Evolutionary conservation across 2,888 invertebrate genomes (phyloP).

Genomic region (Pasiphila rectangulata): DNA sequence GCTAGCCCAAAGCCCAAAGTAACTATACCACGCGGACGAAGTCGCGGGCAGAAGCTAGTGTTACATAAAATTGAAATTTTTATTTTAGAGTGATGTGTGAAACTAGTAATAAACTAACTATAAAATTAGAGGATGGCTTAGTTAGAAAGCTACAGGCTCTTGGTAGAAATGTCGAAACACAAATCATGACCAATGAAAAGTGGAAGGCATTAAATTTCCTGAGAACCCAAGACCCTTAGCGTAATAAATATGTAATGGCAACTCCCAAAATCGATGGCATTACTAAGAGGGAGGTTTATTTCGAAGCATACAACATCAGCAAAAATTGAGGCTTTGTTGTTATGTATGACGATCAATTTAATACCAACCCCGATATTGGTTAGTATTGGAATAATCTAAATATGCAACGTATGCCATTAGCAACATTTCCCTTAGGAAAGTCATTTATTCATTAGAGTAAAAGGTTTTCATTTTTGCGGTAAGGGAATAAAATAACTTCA

Average conservation of each 20-base stretch:
- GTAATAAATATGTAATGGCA: slow-evolving; percentile 71
- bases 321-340: slow-evolving; percentile 29
- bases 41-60: too few species aligned
- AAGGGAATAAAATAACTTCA: background rate
- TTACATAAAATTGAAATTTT: too few species aligned
- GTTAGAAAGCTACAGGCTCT: slow-evolving; percentile 15
- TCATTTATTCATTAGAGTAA: slow-evolving; percentile 8
- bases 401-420: slow-evolving; percentile 13
- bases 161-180: slow-evolving; percentile 25
- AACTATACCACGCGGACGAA: too few species aligned
- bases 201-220: slow-evolving; percentile 43
- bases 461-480: slow-evolving; percentile 7
- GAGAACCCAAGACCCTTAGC: slow-evolving; percentile 46
- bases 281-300: slow-evolving; percentile 56
- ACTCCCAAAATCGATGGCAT: slow-evolving; percentile 62
- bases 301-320: slow-evolving; percentile 59
- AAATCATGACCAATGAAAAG: slow-evolving; percentile 35
- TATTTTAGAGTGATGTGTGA: too few species aligned
- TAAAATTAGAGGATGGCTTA: background rate
- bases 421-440: slow-evolving; percentile 16
- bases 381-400: slow-evolving; percentile 8
- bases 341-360: slow-evolving; percentile 8
- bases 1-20: too few species aligned
- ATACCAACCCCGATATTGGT: slow-evolving; percentile 3
- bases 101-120: background rate